Evolutionary conservation across 2,797 vertebrate genomes (phyloP), one percentile per base, ranked within the genome.

Genomic region (Nothura maculosa): DNA sequence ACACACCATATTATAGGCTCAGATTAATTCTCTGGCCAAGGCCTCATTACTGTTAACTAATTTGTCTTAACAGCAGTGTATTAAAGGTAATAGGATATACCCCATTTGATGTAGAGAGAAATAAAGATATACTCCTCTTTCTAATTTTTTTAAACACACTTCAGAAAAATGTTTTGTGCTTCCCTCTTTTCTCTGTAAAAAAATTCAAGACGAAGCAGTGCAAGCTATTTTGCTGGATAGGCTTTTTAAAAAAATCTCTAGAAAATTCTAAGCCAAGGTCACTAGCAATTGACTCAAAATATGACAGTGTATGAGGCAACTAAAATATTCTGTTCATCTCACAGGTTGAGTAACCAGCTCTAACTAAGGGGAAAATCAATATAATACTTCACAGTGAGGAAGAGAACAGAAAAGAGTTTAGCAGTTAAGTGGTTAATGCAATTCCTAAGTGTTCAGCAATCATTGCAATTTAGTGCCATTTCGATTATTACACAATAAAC

Each of bases 401-500:
- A 94, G 92, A 88, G n/a, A 68, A 94, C 76, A 94, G 95, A 95
- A 97, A 97, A 85, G 84, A 78, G 91, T 96, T 95, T 96, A 97
- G 98, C 96, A 96, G 96, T 94, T 95, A 97, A 98, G 96, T 97
- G 97, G 98, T 98, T 98, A 98, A 98, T 97, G 94, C 97, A 98
- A 97, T 98, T 98, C 98, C 98, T 98, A 98, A 98, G 97, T 97
- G 97, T 97, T 98, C 97, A 89, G 97, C 97, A 98, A 98, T 98
- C 98, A 97, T 93, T 93, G 97, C 98, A 98, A 98, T 98, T 98
- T 98, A 98, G 97, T 98, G 97, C 98, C 97, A 98, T 98, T 98
- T 98, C 98, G 96, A 98, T 98, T 98, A 98, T 98, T 98, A 98
- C 97, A 98, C 97, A 98, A 98, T 98, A 98, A 98, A 98, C 98